phyloP scores from a whole-genome alignment of 1,140 invertebrate genomes.

The Drosophila repletoides region DNA sequence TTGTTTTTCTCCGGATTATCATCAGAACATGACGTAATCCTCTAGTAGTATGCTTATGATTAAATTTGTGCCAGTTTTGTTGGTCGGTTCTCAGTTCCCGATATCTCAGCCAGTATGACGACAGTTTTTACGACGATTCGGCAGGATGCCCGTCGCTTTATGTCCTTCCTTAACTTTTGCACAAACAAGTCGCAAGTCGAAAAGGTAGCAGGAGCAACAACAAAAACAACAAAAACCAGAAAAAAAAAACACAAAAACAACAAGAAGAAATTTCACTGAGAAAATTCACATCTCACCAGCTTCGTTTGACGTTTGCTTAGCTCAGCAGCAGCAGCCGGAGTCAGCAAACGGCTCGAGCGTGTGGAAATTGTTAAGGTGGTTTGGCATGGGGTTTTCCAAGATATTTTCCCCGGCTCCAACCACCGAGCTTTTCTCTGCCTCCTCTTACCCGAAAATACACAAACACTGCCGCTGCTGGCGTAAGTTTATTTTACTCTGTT shows the following conservation, averaged over 20 bases:
- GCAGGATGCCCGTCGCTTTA: slow-evolving; percentile 73
- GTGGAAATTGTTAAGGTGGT: not conserved
- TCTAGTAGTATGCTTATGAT: slow-evolving; percentile 73
- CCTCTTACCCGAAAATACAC: not conserved
- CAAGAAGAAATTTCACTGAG: too few relatives aligned
- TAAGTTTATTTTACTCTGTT: slow-evolving; percentile 45
- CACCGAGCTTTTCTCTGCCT: not conserved
- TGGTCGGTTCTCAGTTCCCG: too few relatives aligned
- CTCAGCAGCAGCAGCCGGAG: slow-evolving; percentile 41
- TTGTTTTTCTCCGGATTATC: slow-evolving; percentile 60
- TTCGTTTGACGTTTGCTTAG: slow-evolving; percentile 40
- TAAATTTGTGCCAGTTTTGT: slow-evolving; percentile 46
- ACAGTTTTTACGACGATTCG: slow-evolving; percentile 72
- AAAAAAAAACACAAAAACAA: slow-evolving; percentile 12
- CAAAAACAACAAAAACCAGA: slow-evolving; percentile 26
- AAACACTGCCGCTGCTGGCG: not conserved
- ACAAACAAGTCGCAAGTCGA: slow-evolving; percentile 77
- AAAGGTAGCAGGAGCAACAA: slow-evolving; percentile 57
- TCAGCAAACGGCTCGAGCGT: not conserved
- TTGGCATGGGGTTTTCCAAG: slow-evolving; percentile 21
- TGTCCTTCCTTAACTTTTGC: slow-evolving; percentile 75
- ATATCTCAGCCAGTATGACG: slow-evolving; percentile 72
- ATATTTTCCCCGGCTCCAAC: slow-evolving; percentile 5
- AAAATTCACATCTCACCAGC: slow-evolving; percentile 28
- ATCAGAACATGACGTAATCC: slow-evolving; percentile 70